Evolutionary conservation across 2,888 invertebrate genomes (phyloP), one percentile per base, ranked within the genome.

Genomic region (Pseudeuparius sepicola): DNA sequence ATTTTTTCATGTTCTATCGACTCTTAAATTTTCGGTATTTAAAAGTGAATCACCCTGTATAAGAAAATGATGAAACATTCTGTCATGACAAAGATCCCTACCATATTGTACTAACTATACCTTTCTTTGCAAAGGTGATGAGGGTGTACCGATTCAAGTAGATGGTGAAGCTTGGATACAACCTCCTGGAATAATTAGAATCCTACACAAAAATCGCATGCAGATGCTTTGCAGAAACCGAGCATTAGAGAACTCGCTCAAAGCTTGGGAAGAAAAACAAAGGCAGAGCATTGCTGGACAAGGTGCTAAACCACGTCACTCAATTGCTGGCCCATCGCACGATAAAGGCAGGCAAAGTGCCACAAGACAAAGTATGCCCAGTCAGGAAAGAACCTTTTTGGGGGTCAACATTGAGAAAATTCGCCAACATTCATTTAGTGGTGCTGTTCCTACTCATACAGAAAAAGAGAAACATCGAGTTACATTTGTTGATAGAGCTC

Each of bases 91-190:
- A n/a, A n/a, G n/a, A n/a, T n/a, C n/a, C n/a, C n/a, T n/a, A n/a
- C n/a, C n/a, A n/a, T n/a, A n/a, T n/a, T n/a, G n/a, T n/a, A n/a
- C n/a, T n/a, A n/a, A n/a, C n/a, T n/a, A n/a, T n/a, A n/a, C n/a
- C n/a, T n/a, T n/a, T n/a, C n/a, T n/a, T n/a, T n/a, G n/a, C n/a
- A n/a, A n/a, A 67, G 70, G 87, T 11, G 84, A 86, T 29, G 93
- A 78, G 64, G 86, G 90, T 31, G 89, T 94, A 11, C 94, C 94
- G 1, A 87, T 94, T 33, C 89, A 88, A 66, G 94, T 94, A 24
- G 96, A 97, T 57, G 97, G 96, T 0, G 97, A 97, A 63, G 94
- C 96, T 2, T 96, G 96, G 96, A 72, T 94, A 24, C 96, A 96
- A 61, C 90, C 92, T 1, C 94, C 97, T 0, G 96, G 96, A 20